These are phyloP conservation scores for Synchiropus splendidus DNA, from an alignment of 2,113 vertebrate species.

Conservation along the genomic window DNA sequence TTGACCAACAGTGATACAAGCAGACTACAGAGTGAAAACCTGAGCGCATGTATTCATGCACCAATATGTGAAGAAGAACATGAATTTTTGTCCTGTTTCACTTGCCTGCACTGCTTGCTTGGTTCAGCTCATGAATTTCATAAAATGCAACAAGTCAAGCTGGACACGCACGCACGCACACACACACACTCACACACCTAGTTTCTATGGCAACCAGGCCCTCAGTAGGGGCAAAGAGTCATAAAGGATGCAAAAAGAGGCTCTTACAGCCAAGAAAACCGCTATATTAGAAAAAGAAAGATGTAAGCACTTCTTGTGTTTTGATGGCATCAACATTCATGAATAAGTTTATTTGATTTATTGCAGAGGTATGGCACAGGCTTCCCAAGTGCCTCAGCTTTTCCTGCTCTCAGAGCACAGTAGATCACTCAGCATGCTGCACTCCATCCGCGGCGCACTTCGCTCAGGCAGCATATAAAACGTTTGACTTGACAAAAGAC, in stretches of 20 bases:
- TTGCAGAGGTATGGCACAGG: neutral
- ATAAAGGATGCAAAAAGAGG: conserved; percentile 41
- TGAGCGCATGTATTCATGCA: no score
- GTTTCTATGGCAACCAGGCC: conserved; percentile 61
- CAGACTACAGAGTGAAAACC: no score
- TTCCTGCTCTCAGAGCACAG: conserved; percentile 1
- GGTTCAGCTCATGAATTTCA: conserved; percentile 19
- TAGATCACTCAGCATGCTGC: conserved; percentile 21
- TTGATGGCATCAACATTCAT: conserved; percentile 20
- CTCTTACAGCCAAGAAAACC: conserved; percentile 24
- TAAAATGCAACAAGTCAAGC: conserved; percentile 49
- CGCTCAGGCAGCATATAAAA: conserved; percentile 14
- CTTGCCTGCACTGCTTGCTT: neutral
- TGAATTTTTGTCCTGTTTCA: neutral
- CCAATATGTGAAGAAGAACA: neutral
- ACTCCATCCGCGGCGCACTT: conserved; percentile 13
- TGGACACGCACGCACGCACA: conserved; percentile 23
- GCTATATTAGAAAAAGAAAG: conserved; percentile 14
- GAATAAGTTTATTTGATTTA: conserved; percentile 25
- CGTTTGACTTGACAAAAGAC: conserved; percentile 40
- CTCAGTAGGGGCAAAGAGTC: conserved; percentile 46
- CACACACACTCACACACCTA: conserved; percentile 1
- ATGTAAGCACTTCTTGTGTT: conserved; percentile 13
- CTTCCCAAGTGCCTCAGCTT: neutral
- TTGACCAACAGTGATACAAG: no score